These are phyloP conservation scores for Archaeoteleia sp. DNA, from an alignment of 2,888 invertebrate genomes.

Conservation along the genomic window DNA sequence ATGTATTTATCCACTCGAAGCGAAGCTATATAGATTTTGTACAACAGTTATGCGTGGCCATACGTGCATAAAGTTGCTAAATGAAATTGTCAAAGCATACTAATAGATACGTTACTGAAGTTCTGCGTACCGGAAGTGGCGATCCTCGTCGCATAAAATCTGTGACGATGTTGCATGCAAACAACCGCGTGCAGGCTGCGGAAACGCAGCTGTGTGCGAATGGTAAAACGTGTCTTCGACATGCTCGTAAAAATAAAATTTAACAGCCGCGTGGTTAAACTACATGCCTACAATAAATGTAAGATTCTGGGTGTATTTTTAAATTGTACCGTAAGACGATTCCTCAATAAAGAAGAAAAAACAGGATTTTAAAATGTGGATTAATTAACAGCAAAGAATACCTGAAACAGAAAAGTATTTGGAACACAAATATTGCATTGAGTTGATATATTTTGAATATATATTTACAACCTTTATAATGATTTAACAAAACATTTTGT, in stretches of 20 bases:
- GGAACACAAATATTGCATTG: too few relatives aligned
- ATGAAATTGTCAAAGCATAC: constrained; percentile 19
- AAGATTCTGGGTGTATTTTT: constrained; percentile 22
- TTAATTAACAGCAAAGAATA: constrained; percentile 35
- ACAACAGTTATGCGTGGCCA: too few relatives aligned
- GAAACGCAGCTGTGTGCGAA: constrained; percentile 44
- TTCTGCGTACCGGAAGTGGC: constrained; percentile 24
- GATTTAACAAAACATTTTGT: too few relatives aligned
- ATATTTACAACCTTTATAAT: too few relatives aligned
- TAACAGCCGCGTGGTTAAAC: constrained; percentile 41
- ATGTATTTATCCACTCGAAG: too few relatives aligned
- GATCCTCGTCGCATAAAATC: constrained; percentile 21
- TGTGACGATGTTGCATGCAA: constrained; percentile 22
- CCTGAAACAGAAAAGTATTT: constrained; percentile 1
- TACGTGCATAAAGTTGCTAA: neutral
- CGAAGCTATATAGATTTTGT: too few relatives aligned
- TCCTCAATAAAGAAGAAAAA: neutral
- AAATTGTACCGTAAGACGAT: constrained; percentile 4
- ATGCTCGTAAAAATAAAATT: constrained; percentile 49
- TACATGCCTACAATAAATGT: constrained; percentile 17
- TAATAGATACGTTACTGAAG: constrained; percentile 30
- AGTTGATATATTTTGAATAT: too few relatives aligned
- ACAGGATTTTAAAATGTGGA: too few relatives aligned
- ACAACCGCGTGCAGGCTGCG: constrained; percentile 22
- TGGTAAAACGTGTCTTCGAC: constrained; percentile 46